phyloP scores from a whole-genome alignment of 37 sponge, comb jelly and placozoan species.

The Crambe crambe region DNA sequence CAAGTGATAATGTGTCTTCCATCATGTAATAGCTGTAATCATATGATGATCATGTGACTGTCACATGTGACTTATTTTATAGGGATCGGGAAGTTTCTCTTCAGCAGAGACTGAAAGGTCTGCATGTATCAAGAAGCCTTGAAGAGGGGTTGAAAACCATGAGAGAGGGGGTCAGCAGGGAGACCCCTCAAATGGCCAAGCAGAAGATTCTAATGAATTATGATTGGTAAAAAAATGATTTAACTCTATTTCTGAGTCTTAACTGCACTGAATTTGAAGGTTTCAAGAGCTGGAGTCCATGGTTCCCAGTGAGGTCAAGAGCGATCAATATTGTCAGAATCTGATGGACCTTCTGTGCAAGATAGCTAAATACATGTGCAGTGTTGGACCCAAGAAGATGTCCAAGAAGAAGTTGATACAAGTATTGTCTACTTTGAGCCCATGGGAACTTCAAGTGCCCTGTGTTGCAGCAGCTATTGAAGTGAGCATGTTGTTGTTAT shows the following conservation, averaged over 20 bases:
- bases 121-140: slow-evolving; percentile 30
- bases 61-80: background rate
- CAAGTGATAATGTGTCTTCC: background rate
- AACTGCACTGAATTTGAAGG: background rate
- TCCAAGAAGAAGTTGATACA: slow-evolving; percentile 48
- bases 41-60: background rate
- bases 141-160: slow-evolving; percentile 51
- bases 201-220: slow-evolving; percentile 75
- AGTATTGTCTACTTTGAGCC: slow-evolving; percentile 49
- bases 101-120: slow-evolving; percentile 46
- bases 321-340: slow-evolving; percentile 32
- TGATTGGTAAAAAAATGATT: slow-evolving; percentile 39
- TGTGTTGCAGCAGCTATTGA: slow-evolving; percentile 39
- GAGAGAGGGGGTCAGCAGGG: slow-evolving; percentile 67
- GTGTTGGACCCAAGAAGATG: slow-evolving; percentile 49
- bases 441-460: slow-evolving; percentile 66
- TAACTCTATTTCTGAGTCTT: background rate
- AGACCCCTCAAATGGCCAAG: slow-evolving; percentile 69
- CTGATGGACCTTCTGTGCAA: slow-evolving; percentile 17
- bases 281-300: background rate
- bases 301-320: slow-evolving; percentile 22
- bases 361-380: slow-evolving; percentile 27
- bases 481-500: slow-evolving; percentile 18
- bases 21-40: too few relatives aligned
- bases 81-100: slow-evolving; percentile 51